Conservation (phyloP, 2,797 vertebrate species). For the Artibeus jamaicensis region DNA sequence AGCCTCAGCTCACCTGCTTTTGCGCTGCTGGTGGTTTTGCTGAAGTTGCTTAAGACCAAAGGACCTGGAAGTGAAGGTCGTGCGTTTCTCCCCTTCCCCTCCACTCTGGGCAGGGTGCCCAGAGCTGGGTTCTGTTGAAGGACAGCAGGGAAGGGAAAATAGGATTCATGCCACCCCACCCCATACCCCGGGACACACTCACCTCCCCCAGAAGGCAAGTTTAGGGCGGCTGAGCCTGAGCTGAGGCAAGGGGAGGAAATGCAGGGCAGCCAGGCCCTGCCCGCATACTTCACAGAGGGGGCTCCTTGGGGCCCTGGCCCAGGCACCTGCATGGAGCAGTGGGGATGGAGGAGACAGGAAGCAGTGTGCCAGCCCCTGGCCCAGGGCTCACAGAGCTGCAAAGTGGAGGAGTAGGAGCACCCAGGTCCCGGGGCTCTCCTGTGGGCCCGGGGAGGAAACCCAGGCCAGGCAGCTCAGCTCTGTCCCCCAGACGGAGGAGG, state of each 20-base stretch:
- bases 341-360: neutral
- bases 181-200: neutral
- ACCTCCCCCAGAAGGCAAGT: no score
- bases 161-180: neutral
- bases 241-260: neutral
- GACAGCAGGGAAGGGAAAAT: neutral
- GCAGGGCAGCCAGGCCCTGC: neutral
- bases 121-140: constrained; percentile 35
- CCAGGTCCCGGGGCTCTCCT: neutral
- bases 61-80: constrained; percentile 38
- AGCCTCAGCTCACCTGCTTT: neutral
- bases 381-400: neutral
- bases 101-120: constrained; percentile 49
- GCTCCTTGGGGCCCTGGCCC: neutral
- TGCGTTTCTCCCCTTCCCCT: neutral
- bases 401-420: neutral
- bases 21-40: neutral
- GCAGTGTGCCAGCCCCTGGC: rapidly evolving
- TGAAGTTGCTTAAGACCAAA: constrained; percentile 50
- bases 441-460: neutral
- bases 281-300: neutral
- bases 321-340: neutral
- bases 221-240: neutral
- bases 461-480: neutral
- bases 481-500: neutral